Base-by-base conservation (phyloP, 2,113 vertebrate species). In the Numida meleagris region DNA sequence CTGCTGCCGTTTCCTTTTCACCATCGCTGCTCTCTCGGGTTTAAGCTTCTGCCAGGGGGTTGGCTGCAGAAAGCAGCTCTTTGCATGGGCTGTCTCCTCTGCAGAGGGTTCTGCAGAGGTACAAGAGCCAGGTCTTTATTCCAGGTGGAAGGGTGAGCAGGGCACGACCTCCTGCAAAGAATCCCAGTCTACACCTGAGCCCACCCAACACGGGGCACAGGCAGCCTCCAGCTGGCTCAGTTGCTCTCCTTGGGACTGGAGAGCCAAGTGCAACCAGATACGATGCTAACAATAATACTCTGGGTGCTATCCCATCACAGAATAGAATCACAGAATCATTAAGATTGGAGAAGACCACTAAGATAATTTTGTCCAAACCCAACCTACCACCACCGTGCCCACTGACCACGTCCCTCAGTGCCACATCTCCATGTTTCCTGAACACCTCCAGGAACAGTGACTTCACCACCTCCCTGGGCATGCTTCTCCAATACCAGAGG, bases 1-100 rank as follows among this genome's bases (percentile, higher is more conserved):
- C 42, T 33, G 91, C 63, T 91, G 82, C 82, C 17, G 0, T 86
- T 86, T 85, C 82, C 74, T 77, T 59, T 40, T 36, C 18, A 10
- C 65, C 72, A 4, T 67, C 19, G 0, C 34, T 8, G 0, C 57
- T 83, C 31, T 19, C 29, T 50, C 0, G 9, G 40, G n/a, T 66
- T 17, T 59, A 81, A 76, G 74, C 65, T 61, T 1, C 33, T 0
- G 2, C 6, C n/a, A 8, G 68, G 84, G 42, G 65, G 59, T 66
- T 38, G 62, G 78, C 73, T 53, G 36, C 46, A 71, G 34, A 51
- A 38, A 48, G 38, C 19, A 15, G 73, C 75, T 87, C 72, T 93
- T 95, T 77, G 9, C 67, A 43, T 0, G 17, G 40, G 86, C 62
- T 73, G 57, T 5, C 61, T 89, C 43, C 12, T 81, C 74, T 78